These are phyloP conservation scores for Diplolepis rosae DNA, from an alignment of 2,888 invertebrate species.

Conservation along the genomic window DNA sequence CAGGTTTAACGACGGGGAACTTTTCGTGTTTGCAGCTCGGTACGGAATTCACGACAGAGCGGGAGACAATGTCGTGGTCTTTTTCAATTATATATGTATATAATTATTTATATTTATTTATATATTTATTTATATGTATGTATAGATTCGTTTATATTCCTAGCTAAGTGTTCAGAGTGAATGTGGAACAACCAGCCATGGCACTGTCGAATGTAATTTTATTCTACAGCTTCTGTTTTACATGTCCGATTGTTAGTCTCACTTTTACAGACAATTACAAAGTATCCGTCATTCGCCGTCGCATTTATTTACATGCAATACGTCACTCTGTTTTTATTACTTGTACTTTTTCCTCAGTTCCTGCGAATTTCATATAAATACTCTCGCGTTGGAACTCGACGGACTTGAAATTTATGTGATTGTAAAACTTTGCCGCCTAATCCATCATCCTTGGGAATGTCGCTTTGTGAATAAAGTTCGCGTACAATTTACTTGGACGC, in stretches of 20 bases:
- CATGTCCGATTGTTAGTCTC: constrained; percentile 37
- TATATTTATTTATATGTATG: constrained; percentile 46
- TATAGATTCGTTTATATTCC: constrained; percentile 52
- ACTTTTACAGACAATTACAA: constrained; percentile 45
- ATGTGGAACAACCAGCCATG: constrained; percentile 52
- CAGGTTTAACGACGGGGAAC: constrained; percentile 26
- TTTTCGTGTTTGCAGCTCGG: constrained; percentile 21
- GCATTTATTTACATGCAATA: constrained; percentile 49
- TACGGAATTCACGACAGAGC: no score
- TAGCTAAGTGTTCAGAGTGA: constrained; percentile 54
- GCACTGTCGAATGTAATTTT: constrained; percentile 46
- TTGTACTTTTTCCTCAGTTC: constrained; percentile 33
- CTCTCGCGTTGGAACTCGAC: constrained; percentile 5
- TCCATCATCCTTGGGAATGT: constrained; percentile 4
- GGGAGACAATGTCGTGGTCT: no score
- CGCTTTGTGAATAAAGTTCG: neutral
- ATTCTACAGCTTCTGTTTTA: constrained; percentile 22
- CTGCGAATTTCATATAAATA: constrained; percentile 5
- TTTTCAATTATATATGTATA: constrained; percentile 33
- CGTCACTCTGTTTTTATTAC: constrained; percentile 31
- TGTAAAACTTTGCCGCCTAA: constrained; percentile 6
- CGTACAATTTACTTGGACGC: constrained; percentile 8
- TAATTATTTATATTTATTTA: constrained; percentile 46
- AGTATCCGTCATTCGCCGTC: constrained; percentile 39
- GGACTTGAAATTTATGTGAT: constrained; percentile 9